A percentile compares a stretch with the other conserved stretches of the same genome.
phyloP scores from a whole-genome alignment of 1,140 invertebrate genomes.

The Trichonephila inaurata region DNA sequence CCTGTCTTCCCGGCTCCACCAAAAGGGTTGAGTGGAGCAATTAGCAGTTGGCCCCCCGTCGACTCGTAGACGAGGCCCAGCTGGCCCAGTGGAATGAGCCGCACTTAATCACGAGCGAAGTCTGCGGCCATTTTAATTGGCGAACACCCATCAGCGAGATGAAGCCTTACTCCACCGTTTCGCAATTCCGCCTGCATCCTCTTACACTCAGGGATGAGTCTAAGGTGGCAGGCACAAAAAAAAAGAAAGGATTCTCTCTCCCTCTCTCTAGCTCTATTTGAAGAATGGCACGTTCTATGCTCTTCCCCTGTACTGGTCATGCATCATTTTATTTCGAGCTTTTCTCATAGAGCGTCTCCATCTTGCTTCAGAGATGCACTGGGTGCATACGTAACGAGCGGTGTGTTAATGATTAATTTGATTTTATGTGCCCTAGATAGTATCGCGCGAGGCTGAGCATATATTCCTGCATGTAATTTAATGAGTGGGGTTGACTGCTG shows the following conservation, averaged over 20 bases:
- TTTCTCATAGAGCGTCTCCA: background rate
- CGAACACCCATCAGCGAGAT: slow-evolving; percentile 68
- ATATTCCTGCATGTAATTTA: background rate
- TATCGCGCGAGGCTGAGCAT: background rate
- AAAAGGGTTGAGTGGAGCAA: background rate
- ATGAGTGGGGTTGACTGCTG: background rate
- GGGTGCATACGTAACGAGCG: background rate
- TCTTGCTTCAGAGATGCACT: background rate
- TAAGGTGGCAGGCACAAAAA: background rate
- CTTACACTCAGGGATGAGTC: slow-evolving; percentile 11
- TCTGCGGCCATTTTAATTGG: slow-evolving; percentile 72
- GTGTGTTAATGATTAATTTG: background rate
- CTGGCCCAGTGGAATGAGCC: slow-evolving; percentile 60
- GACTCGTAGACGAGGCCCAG: slow-evolving; percentile 49
- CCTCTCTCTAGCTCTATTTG: background rate
- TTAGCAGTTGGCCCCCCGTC: background rate
- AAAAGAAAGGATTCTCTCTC: background rate
- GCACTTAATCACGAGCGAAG: slow-evolving; percentile 69
- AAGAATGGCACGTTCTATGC: background rate
- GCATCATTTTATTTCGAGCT: background rate
- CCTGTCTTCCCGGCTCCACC: no score
- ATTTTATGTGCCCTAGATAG: slow-evolving; percentile 2
- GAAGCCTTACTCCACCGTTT: slow-evolving; percentile 43
- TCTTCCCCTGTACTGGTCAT: background rate
- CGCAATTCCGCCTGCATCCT: slow-evolving; percentile 1